Conservation (phyloP, 2,113 vertebrate species). For the Callipepla squamata region DNA sequence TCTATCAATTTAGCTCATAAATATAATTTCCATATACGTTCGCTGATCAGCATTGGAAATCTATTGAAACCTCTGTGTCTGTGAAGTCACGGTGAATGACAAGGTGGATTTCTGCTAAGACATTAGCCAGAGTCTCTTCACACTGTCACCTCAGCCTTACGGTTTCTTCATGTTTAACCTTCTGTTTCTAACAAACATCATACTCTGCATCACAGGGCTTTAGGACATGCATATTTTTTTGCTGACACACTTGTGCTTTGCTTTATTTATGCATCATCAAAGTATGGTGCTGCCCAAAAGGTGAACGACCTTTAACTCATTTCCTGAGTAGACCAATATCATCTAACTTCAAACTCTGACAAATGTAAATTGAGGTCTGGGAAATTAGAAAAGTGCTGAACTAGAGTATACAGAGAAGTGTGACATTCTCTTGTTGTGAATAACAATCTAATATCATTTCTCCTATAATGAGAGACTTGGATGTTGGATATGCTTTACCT, state of each 20-base stretch:
- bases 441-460: conserved; percentile 45
- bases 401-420: conserved; percentile 45
- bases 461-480: conserved; percentile 25
- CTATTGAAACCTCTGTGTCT: background rate
- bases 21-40: background rate
- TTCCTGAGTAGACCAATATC: conserved; percentile 63
- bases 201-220: conserved; percentile 39
- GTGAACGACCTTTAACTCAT: conserved; percentile 44
- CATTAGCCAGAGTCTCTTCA: background rate
- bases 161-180: conserved; percentile 51
- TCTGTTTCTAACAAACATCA: conserved; percentile 42
- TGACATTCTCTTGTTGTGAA: conserved; percentile 61
- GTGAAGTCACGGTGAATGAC: background rate
- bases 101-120: conserved; percentile 19
- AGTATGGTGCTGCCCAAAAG: conserved; percentile 49
- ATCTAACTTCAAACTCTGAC: conserved; percentile 59
- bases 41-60: conserved; percentile 20
- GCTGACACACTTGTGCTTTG: conserved; percentile 16
- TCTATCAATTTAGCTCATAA: background rate
- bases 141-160: background rate
- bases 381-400: conserved; percentile 74
- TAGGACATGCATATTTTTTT: conserved; percentile 36
- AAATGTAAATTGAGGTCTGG: conserved; percentile 71
- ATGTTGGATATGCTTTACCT: conserved; percentile 29
- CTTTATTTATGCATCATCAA: conserved; percentile 68